Percentiles rank a stretch among this genome's conserved stretches.
phyloP scores from a whole-genome alignment of 2,797 vertebrate species.

The Rachycentron canadum region DNA sequence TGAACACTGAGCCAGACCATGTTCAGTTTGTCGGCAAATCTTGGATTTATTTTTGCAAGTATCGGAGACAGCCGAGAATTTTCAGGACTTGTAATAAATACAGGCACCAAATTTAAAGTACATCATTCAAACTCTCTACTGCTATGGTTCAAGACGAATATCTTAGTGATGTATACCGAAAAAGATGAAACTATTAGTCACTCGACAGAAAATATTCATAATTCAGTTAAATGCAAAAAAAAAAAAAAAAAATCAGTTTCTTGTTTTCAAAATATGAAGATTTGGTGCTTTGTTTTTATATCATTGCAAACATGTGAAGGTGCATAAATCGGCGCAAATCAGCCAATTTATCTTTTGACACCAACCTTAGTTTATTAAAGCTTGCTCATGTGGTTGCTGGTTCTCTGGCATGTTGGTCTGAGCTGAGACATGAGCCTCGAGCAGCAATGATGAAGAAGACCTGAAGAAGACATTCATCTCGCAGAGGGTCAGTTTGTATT shows the following conservation, averaged over 20 bases:
- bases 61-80: background rate
- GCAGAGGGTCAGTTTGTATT: constrained; percentile 48
- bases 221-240: background rate
- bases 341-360: background rate
- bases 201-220: no score
- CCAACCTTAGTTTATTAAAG: background rate
- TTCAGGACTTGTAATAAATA: background rate
- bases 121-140: background rate
- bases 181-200: background rate
- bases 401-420: constrained; percentile 10
- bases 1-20: background rate
- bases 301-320: background rate
- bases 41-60: background rate
- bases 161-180: background rate
- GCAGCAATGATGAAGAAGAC: constrained; percentile 25
- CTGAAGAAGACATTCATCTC: constrained; percentile 40
- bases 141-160: background rate
- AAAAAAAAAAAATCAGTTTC: no score
- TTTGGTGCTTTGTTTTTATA: background rate
- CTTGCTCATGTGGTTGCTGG: constrained; percentile 6
- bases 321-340: no score
- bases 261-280: background rate
- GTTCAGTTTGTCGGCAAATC: background rate
- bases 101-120: background rate
- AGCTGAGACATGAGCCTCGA: constrained; percentile 21